These are phyloP conservation scores for Craterocephalus amniculus DNA, from an alignment of 2,797 vertebrate species.

Conservation along the genomic window DNA sequence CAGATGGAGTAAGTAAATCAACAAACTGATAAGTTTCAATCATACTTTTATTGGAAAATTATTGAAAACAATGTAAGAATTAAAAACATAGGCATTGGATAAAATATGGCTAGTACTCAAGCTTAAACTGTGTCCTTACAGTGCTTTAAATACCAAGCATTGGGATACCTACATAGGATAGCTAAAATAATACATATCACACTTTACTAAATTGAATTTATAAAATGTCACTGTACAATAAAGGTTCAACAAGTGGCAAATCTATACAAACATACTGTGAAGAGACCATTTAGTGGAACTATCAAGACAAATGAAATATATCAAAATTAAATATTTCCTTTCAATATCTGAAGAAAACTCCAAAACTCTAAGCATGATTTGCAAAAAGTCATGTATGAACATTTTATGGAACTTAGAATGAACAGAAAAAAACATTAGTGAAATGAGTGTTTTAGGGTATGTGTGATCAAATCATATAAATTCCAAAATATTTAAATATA, in stretches of 20 bases:
- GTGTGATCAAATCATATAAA: constrained; percentile 47
- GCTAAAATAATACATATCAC: constrained; percentile 82
- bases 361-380: constrained; percentile 57
- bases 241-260: constrained; percentile 77
- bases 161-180: constrained; percentile 75
- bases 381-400: constrained; percentile 68
- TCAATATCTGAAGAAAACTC: constrained; percentile 59
- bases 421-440: constrained; percentile 45
- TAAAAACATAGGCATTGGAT: constrained; percentile 79
- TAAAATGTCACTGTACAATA: constrained; percentile 84
- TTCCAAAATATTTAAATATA: constrained; percentile 48
- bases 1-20: not conserved
- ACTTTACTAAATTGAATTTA: constrained; percentile 80
- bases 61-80: constrained; percentile 78
- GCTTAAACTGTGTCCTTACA: constrained; percentile 73
- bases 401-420: constrained; percentile 53
- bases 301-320: constrained; percentile 71
- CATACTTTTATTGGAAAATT: constrained; percentile 79
- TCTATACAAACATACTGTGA: constrained; percentile 80
- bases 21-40: constrained; percentile 53
- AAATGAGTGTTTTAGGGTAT: constrained; percentile 38
- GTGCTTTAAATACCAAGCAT: constrained; percentile 78
- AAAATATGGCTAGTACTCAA: constrained; percentile 80
- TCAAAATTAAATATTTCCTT: constrained; percentile 74
- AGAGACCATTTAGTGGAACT: constrained; percentile 75